Evolutionary conservation across 2,797 vertebrate species (phyloP).

Genomic region (Paramormyrops hopkinsi): DNA sequence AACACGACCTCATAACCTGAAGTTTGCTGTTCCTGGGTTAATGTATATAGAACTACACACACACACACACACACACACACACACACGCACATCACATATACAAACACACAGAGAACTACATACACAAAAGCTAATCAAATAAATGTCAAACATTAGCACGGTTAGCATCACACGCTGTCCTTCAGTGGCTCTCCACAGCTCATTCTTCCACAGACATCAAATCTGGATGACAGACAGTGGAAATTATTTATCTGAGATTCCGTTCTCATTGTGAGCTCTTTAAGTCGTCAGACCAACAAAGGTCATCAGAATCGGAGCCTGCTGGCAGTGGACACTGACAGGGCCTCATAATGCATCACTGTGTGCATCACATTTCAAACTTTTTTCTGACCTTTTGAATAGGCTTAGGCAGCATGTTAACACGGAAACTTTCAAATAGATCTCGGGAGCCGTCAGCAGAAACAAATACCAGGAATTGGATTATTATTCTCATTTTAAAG

Average conservation of each 20-base stretch:
- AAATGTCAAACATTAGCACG: neutral
- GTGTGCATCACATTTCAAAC: slow-evolving; percentile 40
- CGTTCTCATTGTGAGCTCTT: slow-evolving; percentile 61
- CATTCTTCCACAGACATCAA: slow-evolving; percentile 64
- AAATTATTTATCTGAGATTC: slow-evolving; percentile 70
- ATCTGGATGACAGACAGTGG: slow-evolving; percentile 66
- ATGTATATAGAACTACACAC: neutral
- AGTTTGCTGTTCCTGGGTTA: neutral
- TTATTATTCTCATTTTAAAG: neutral
- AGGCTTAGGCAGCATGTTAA: slow-evolving; percentile 56
- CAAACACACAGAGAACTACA: neutral
- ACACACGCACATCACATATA: neutral
- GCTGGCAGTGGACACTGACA: slow-evolving; percentile 52
- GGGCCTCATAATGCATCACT: slow-evolving; percentile 41
- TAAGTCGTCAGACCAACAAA: slow-evolving; percentile 73
- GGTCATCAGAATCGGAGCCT: slow-evolving; percentile 59
- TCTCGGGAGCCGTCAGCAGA: slow-evolving; percentile 66
- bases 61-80: neutral
- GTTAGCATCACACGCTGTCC: slow-evolving; percentile 21
- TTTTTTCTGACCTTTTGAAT: slow-evolving; percentile 61
- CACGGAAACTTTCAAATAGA: slow-evolving; percentile 70
- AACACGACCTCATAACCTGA: neutral
- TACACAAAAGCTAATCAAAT: slow-evolving; percentile 2
- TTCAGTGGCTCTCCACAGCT: slow-evolving; percentile 30
- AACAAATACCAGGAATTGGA: neutral